Evolutionary conservation across 1,140 invertebrate genomes (phyloP).

Genomic region (Drosophila rhopaloa): DNA sequence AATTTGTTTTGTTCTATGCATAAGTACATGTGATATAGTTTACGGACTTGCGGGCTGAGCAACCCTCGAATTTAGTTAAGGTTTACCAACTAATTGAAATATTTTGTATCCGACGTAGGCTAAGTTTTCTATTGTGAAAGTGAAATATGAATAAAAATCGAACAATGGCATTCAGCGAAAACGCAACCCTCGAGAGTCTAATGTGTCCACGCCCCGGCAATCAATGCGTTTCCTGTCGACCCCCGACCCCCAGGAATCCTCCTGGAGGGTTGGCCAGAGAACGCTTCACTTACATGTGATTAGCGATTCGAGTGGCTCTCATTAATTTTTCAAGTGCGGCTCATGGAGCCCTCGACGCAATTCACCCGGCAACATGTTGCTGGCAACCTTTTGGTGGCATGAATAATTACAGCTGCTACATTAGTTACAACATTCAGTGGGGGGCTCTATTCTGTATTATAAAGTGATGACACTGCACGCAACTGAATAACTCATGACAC

Average conservation of each 20-base stretch:
- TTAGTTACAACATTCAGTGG: conserved; percentile 12
- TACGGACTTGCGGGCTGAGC: conserved; percentile 24
- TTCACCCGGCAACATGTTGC: conserved; percentile 60
- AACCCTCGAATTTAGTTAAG: conserved; percentile 39
- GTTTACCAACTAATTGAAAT: conserved; percentile 48
- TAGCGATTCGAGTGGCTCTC: conserved; percentile 76
- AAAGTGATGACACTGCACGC: conserved; percentile 12
- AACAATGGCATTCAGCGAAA: conserved; percentile 57
- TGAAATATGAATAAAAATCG: conserved; percentile 47
- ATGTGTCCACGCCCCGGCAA: conserved; percentile 30
- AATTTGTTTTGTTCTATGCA: conserved; percentile 37
- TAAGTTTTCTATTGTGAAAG: conserved; percentile 61
- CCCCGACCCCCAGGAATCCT: conserved; percentile 19
- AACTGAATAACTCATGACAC: conserved; percentile 17
- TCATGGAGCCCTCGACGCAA: conserved; percentile 49
- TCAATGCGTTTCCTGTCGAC: conserved; percentile 30
- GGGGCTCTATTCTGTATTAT: neutral
- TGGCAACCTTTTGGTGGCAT: conserved; percentile 40
- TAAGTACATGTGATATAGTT: conserved; percentile 70
- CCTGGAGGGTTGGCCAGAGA: conserved; percentile 36
- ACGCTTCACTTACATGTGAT: conserved; percentile 76
- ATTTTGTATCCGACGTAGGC: conserved; percentile 35
- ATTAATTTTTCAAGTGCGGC: conserved; percentile 80
- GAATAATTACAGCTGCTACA: conserved; percentile 36
- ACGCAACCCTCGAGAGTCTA: conserved; percentile 58